Evolutionary conservation across 2,888 invertebrate genomes (phyloP).

Genomic region (Dryadula phaetusa): DNA sequence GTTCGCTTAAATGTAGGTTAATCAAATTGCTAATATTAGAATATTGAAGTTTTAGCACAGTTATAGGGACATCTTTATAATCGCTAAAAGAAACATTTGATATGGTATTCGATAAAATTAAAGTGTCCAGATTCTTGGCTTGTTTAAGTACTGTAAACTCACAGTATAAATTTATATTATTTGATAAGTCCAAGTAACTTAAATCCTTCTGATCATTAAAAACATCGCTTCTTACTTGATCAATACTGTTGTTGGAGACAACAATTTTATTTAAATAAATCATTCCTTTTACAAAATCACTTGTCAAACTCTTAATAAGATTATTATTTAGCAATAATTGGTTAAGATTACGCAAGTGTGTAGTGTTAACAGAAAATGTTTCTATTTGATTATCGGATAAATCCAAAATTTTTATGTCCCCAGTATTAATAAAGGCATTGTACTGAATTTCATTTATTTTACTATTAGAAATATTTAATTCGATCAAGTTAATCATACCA

Average conservation of each 20-base stretch:
- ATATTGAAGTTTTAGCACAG: constrained; percentile 54
- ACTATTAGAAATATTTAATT: constrained; percentile 63
- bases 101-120: constrained; percentile 58
- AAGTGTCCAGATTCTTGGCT: constrained; percentile 48
- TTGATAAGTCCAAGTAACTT: constrained; percentile 60
- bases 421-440: constrained; percentile 60
- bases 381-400: constrained; percentile 62
- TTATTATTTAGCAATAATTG: constrained; percentile 62
- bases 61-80: constrained; percentile 47
- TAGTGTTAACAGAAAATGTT: constrained; percentile 59
- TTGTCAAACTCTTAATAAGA: constrained; percentile 52
- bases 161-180: constrained; percentile 56
- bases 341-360: constrained; percentile 54
- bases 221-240: constrained; percentile 48
- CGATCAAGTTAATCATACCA: constrained; percentile 59
- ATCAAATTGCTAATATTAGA: constrained; percentile 54
- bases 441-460: constrained; percentile 58
- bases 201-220: constrained; percentile 56
- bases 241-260: constrained; percentile 57
- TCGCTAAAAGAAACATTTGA: constrained; percentile 51
- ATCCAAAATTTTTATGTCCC: constrained; percentile 59
- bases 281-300: constrained; percentile 52
- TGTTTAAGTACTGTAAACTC: constrained; percentile 49
- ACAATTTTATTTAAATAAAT: constrained; percentile 50
- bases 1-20: constrained; percentile 50